Conservation (phyloP, 2,797 vertebrate species). For the Chrosomus eos region DNA sequence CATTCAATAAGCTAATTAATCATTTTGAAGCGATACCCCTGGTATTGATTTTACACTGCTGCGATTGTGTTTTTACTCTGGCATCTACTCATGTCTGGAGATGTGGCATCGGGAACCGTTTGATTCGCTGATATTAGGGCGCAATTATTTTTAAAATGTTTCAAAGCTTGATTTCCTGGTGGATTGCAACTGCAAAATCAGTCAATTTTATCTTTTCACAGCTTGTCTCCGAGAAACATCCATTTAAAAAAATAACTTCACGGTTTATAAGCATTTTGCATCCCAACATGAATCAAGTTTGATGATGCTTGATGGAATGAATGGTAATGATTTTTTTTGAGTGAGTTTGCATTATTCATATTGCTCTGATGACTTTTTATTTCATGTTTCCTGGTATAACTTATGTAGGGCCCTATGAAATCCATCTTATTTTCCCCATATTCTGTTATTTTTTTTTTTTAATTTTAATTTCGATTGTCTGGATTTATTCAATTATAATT, state of each 20-base stretch:
- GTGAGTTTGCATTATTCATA: neutral
- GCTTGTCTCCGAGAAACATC: neutral
- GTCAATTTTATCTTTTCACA: slow-evolving; percentile 2
- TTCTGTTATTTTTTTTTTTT: neutral
- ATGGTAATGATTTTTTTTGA: slow-evolving; percentile 10
- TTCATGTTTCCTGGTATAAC: neutral
- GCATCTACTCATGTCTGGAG: neutral
- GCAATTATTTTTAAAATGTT: slow-evolving; percentile 6
- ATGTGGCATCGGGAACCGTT: neutral
- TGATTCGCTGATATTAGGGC: neutral
- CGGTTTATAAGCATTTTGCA: neutral
- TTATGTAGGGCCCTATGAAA: neutral
- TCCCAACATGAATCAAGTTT: neutral
- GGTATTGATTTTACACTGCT: slow-evolving; percentile 39
- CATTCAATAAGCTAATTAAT: slow-evolving; percentile 36
- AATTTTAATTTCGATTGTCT: neutral
- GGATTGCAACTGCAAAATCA: neutral
- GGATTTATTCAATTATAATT: neutral
- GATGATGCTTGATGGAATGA: slow-evolving; percentile 16
- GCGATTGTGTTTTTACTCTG: slow-evolving; percentile 19
- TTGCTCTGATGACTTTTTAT: neutral
- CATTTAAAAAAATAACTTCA: neutral
- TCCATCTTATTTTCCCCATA: neutral
- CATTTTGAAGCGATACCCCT: slow-evolving; percentile 30
- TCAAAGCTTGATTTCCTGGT: slow-evolving; percentile 9